These are phyloP conservation scores for Aphodius granarius DNA, from an alignment of 2,888 invertebrate genomes.

Conservation along the genomic window DNA sequence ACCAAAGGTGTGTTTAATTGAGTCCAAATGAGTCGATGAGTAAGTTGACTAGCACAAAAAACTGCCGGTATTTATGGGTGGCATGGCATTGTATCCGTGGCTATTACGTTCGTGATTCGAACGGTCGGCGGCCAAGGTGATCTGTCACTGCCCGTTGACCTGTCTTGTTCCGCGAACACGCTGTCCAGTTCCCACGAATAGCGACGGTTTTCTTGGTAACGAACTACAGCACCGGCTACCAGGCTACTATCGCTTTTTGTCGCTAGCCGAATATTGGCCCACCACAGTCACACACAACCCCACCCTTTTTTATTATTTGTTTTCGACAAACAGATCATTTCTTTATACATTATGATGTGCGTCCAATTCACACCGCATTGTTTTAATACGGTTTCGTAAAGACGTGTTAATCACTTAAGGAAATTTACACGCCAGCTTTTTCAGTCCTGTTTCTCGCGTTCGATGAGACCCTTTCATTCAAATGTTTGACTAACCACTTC, in stretches of 20 bases:
- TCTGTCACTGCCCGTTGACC: not conserved
- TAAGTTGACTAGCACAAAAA: not conserved
- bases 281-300: not conserved
- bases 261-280: not conserved
- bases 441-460: not conserved
- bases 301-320: not conserved
- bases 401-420: not conserved
- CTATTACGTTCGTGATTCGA: not conserved
- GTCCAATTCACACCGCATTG: not conserved
- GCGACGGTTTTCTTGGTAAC: not conserved
- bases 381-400: not conserved
- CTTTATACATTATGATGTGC: not conserved
- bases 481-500: not conserved
- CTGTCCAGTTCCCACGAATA: not conserved
- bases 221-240: not conserved
- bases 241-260: not conserved
- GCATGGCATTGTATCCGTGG: not conserved
- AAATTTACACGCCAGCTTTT: not conserved
- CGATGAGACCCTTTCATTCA: not conserved
- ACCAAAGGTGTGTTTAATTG: not conserved
- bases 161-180: not conserved
- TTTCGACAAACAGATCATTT: not conserved
- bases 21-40: not conserved
- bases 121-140: not conserved
- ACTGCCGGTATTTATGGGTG: not conserved